These are phyloP conservation scores for Watsonalla cultraria DNA, from an alignment of 2,888 invertebrate species.

Conservation along the genomic window DNA sequence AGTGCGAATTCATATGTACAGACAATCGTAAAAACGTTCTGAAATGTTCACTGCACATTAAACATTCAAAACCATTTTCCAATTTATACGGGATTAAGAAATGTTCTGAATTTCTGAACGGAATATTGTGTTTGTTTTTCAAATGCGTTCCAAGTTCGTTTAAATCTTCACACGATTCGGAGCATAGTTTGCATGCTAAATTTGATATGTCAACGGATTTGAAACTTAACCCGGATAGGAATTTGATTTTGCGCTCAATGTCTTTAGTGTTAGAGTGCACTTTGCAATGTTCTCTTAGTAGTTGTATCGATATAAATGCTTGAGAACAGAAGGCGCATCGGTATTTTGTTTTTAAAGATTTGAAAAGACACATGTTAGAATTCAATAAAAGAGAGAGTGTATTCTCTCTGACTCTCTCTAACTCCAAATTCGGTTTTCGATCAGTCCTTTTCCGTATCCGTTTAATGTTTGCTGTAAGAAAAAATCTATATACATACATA, in stretches of 20 bases:
- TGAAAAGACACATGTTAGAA: conserved; percentile 50
- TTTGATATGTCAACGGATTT: conserved; percentile 46
- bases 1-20: conserved; percentile 46
- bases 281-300: conserved; percentile 32
- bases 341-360: conserved; percentile 39
- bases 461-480: conserved; percentile 4
- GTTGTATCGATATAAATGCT: conserved; percentile 28
- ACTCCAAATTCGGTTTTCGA: conserved; percentile 10
- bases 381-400: conserved; percentile 42
- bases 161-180: conserved; percentile 20
- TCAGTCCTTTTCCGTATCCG: neutral
- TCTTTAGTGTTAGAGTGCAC: conserved; percentile 25
- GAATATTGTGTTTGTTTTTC: conserved; percentile 23
- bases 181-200: conserved; percentile 39
- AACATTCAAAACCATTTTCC: conserved; percentile 30
- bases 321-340: conserved; percentile 41
- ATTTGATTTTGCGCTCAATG: conserved; percentile 24
- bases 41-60: conserved; percentile 29
- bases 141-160: conserved; percentile 34
- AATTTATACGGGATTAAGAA: conserved; percentile 41
- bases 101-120: conserved; percentile 26
- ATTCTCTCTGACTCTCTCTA: conserved; percentile 23
- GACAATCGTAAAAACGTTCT: conserved; percentile 33
- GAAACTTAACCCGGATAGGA: conserved; percentile 30
- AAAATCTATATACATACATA: neutral